A percentile compares a stretch with the other conserved stretches of the same genome.
phyloP scores from a whole-genome alignment of 2,888 invertebrate species.

The Folsomia candida region DNA sequence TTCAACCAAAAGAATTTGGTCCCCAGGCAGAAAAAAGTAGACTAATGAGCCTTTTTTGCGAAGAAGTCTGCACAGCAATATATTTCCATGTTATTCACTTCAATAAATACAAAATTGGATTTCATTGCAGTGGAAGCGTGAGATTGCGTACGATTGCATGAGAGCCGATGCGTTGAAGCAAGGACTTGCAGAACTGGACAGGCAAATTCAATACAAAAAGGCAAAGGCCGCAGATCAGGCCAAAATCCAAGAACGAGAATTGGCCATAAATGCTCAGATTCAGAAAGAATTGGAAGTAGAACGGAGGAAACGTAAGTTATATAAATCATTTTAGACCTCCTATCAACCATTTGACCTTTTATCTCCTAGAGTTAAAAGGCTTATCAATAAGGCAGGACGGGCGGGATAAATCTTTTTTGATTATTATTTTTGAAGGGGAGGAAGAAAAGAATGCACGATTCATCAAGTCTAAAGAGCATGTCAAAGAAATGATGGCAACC shows the following conservation, averaged over 20 bases:
- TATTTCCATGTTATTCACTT: background rate
- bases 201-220: slow-evolving; percentile 35
- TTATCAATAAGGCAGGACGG: too few relatives aligned
- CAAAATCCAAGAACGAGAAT: slow-evolving; percentile 29
- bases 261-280: slow-evolving; percentile 33
- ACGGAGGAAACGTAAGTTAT: slow-evolving; percentile 26
- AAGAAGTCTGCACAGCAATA: background rate
- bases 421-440: slow-evolving; percentile 24
- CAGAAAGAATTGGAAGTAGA: slow-evolving; percentile 31
- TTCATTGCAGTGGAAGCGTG: slow-evolving; percentile 36
- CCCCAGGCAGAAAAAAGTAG: too few relatives aligned
- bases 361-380: slow-evolving; percentile 13
- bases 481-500: slow-evolving; percentile 44
- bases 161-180: slow-evolving; percentile 27
- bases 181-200: slow-evolving; percentile 32
- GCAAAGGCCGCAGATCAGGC: slow-evolving; percentile 22
- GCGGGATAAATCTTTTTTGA: background rate
- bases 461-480: slow-evolving; percentile 32
- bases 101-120: slow-evolving; percentile 10
- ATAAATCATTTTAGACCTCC: slow-evolving; percentile 11
- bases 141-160: slow-evolving; percentile 34
- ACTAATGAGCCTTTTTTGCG: background rate
- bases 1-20: too few relatives aligned
- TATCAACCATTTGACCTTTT: slow-evolving; percentile 7
- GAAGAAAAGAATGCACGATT: slow-evolving; percentile 33